Evolutionary conservation across 1,140 invertebrate species (phyloP), one percentile per base, ranked within the genome.

Genomic region (Hycleus cichorii): DNA sequence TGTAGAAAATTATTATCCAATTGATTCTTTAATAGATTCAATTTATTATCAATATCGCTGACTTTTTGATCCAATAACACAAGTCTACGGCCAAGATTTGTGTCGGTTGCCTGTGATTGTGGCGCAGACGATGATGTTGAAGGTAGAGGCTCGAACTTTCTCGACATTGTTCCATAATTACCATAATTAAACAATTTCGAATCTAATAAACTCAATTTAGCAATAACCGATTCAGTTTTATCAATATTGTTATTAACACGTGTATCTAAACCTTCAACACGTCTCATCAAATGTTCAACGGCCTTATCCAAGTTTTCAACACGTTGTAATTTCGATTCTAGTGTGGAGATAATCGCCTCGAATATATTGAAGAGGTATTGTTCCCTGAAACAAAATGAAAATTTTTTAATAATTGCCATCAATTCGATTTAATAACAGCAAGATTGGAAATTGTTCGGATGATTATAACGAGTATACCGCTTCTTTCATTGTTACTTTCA

Each of bases 341-440:
- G 76, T 9, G 89, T 92, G 54, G 88, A 90, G 18, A 93, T 87
- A 60, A 92, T 88, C 7, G 90, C 87, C 74, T 93, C 90, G 75
- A 93, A 91, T 32, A 93, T 86, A 67, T 90, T 88, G 73, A 91
- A 89, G 40, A 93, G 80, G 72, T 91, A 90, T 71, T 91, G 88
- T 72, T 93, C 90, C 74, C 90, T 93, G 84, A 46, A 86, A 87
- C 70, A 77, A 75, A 75, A 32, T 0, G 7, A 32, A 32, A 32
- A 7, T 5, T 32, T 7, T 4, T 32, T 32, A 32, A 32, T 32
- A 32, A 32, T 32, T 18, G 18, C 18, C 18, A 18, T 18, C 18
- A 1, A 18, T 2, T 18, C 18, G 18, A 18, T 18, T 18, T 18
- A 18, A 18, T 18, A 18, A 18, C 18, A 18, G 18, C 18, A 18